Evolutionary conservation across 2,888 invertebrate species (phyloP), one percentile per base, ranked within the genome.

Genomic region (Phymatocera aterrima): DNA sequence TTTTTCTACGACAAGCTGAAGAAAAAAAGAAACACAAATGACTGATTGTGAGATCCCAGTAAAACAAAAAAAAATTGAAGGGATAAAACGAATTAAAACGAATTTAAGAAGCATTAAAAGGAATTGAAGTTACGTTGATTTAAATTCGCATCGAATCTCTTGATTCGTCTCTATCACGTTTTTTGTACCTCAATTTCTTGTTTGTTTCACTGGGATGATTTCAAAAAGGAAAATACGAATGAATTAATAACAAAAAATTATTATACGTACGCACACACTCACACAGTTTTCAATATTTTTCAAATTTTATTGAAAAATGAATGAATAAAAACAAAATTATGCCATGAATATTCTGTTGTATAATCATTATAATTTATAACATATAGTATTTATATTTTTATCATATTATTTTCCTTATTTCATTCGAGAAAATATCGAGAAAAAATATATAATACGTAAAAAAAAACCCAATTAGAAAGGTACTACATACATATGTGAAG

Each of bases 321-420:
- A 86, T 81, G 82, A 88, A 86, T 84, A 87, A 86, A 88, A 88
- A 85, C 87, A 85, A 87, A 88, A 85, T 86, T 84, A 86, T 83
- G 83, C 80, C 83, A 85, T 79, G 86, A 83, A 82, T 82, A 83
- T 84, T 81, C 21, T 75, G 34, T 82, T 65, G 80, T 64, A 43
- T 12, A 43, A 10, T 10, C 54, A 1, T 54, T 18, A n/a, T 81
- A 84, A 83, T 81, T 81, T 78, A 57, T 80, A 83, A 83, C 79
- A 65, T 80, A 65, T 78, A 72, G 80, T 83, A 83, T 83, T 81
- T 84, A 82, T 83, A 83, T 82, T 83, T 84, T 80, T 78, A 84
- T 83, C 81, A 79, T 84, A 81, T 82, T 70, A 12, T 34, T 51
- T 34, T 12, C 37, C 21, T 65, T 28, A 6, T 80, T 75, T 79